phyloP scores from a whole-genome alignment of 2,888 invertebrate genomes.

The Hydraecia micacea region DNA sequence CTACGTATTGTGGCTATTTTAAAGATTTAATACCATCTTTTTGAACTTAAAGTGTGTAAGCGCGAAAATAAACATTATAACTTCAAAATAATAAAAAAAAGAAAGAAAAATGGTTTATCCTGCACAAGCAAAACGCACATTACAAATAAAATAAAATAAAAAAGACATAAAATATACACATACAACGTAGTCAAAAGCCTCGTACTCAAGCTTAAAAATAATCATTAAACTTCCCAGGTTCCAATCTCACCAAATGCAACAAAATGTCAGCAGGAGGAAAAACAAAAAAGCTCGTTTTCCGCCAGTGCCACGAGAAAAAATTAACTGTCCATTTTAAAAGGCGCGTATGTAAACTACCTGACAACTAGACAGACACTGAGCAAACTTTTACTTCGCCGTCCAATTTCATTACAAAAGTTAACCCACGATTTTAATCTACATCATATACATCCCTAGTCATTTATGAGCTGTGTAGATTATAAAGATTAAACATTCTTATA shows the following conservation, averaged over 20 bases:
- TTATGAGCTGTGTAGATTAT: slow-evolving; percentile 45
- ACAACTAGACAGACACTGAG: slow-evolving; percentile 29
- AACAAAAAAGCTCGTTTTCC: not conserved
- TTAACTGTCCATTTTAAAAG: slow-evolving; percentile 38
- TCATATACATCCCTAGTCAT: slow-evolving; percentile 25
- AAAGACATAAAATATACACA: too few relatives aligned
- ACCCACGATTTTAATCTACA: slow-evolving; percentile 41
- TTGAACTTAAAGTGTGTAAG: too few relatives aligned
- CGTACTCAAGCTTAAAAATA: too few relatives aligned
- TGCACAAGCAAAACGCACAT: too few relatives aligned
- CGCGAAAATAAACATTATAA: too few relatives aligned
- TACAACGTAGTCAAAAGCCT: too few relatives aligned
- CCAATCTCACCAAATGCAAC: not conserved
- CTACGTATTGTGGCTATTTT: too few relatives aligned
- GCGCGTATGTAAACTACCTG: slow-evolving; percentile 23
- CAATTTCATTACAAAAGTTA: slow-evolving; percentile 50
- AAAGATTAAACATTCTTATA: slow-evolving; percentile 38
- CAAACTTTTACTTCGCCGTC: slow-evolving; percentile 50
- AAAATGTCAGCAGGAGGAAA: not conserved
- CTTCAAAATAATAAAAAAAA: too few relatives aligned
- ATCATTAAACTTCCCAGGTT: not conserved
- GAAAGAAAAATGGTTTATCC: too few relatives aligned
- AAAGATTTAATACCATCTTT: too few relatives aligned
- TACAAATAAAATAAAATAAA: too few relatives aligned
- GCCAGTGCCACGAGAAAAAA: slow-evolving; percentile 5